A percentile compares a stretch with the other conserved stretches of the same genome.
Evolutionary conservation across 2,888 invertebrate species (phyloP).

Genomic region (Sphaerophoria taeniata): DNA sequence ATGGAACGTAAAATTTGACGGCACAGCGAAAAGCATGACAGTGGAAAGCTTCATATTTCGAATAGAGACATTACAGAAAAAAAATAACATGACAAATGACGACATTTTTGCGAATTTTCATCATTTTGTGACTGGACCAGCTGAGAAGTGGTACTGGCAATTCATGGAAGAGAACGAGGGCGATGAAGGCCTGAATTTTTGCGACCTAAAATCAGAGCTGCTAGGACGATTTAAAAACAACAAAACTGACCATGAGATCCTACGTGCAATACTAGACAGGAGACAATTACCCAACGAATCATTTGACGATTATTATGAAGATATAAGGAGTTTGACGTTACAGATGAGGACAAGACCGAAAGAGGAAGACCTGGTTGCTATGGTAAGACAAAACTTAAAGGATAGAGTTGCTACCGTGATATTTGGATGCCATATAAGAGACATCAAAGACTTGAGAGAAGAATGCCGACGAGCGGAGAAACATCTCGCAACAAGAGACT

Average conservation of each 20-base stretch:
- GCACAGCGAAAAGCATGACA: too few species aligned
- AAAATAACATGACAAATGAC: too few species aligned
- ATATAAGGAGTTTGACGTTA: background rate
- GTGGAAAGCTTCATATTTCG: too few species aligned
- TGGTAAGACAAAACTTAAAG: background rate
- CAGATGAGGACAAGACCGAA: background rate
- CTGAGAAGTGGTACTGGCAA: background rate
- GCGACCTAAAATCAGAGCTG: background rate
- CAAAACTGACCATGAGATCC: background rate
- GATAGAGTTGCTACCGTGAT: background rate
- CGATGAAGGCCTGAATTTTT: background rate
- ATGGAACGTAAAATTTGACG: background rate
- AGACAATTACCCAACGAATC: background rate
- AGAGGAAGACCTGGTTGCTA: background rate
- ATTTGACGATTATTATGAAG: conserved; percentile 14
- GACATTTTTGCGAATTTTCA: background rate
- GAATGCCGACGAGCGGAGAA: conserved; percentile 12
- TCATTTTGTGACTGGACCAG: background rate
- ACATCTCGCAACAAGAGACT: background rate
- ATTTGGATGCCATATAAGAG: too few species aligned
- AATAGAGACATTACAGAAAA: too few species aligned
- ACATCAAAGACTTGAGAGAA: background rate
- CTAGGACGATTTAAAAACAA: background rate
- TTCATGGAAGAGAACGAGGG: background rate
- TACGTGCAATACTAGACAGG: background rate